Conservation (phyloP, 2,113 vertebrate genomes). For the Cyanoliseus patagonus region DNA sequence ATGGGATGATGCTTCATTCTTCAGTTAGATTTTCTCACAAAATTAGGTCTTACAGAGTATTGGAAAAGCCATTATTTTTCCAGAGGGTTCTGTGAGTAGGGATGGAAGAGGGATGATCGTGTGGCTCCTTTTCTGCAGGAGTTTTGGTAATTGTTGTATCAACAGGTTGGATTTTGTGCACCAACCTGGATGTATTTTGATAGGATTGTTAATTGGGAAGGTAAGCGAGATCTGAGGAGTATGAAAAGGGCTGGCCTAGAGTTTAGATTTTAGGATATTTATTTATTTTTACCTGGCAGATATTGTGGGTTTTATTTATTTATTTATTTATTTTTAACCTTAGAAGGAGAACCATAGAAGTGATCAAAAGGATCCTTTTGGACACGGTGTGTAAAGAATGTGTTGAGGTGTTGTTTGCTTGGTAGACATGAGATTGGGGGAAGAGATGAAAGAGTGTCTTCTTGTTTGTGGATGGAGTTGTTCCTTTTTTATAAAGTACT, state of each 20-base stretch:
- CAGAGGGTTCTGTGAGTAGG: neutral
- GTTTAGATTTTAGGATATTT: neutral
- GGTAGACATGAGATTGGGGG: neutral
- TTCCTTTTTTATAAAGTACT: neutral
- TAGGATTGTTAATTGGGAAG: neutral
- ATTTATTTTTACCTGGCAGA: neutral
- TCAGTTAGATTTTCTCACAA: constrained; percentile 4
- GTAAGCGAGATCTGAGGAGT: neutral
- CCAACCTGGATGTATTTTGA: neutral
- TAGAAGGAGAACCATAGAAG: neutral
- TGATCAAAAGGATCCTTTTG: neutral
- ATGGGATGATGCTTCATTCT: constrained; percentile 2
- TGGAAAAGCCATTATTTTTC: neutral
- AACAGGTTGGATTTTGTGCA: neutral
- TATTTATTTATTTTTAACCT: neutral
- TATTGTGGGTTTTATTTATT: neutral
- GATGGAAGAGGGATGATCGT: neutral
- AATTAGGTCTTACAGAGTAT: neutral
- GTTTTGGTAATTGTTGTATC: neutral
- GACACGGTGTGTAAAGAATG: neutral
- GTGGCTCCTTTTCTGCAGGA: neutral
- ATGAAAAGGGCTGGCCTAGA: neutral
- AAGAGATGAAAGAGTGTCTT: neutral
- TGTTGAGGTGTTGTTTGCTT: neutral
- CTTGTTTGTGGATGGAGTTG: neutral